Percentiles rank a stretch among this genome's conserved stretches.
Evolutionary conservation across 2,888 invertebrate genomes (phyloP).

Genomic region (Catocala nupta): DNA sequence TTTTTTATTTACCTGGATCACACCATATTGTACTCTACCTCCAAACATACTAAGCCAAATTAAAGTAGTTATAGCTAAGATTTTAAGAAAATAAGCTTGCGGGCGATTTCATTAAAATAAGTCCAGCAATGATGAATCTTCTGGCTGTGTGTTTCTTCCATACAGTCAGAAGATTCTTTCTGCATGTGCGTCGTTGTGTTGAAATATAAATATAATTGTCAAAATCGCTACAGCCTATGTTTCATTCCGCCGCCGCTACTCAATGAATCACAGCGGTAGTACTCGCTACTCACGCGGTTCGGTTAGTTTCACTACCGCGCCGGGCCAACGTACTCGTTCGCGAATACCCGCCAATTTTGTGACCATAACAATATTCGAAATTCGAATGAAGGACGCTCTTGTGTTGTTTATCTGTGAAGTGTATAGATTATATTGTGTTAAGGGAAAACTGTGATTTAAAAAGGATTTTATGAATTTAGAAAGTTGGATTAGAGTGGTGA

Average conservation of each 20-base stretch:
- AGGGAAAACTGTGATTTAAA: conserved; percentile 1
- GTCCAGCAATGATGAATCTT: too few species aligned
- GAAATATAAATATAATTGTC: neutral
- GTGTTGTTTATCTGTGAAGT: conserved; percentile 19
- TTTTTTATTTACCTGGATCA: too few species aligned
- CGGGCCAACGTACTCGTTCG: conserved; percentile 48
- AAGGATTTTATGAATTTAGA: conserved; percentile 18
- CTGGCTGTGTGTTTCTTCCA: too few species aligned
- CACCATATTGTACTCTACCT: too few species aligned
- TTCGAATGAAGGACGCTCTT: conserved; percentile 8
- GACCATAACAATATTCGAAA: conserved; percentile 20
- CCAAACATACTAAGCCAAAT: too few species aligned
- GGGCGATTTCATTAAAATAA: too few species aligned
- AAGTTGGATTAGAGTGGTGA: conserved; percentile 13
- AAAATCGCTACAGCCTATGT: conserved; percentile 20
- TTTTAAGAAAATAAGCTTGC: too few species aligned
- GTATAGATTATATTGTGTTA: conserved; percentile 6
- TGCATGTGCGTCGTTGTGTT: too few species aligned
- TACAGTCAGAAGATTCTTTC: too few species aligned
- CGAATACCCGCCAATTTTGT: conserved; percentile 4
- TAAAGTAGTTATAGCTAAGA: too few species aligned
- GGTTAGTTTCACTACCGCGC: conserved; percentile 50
- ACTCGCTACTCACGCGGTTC: conserved; percentile 27
- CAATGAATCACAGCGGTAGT: conserved; percentile 54
- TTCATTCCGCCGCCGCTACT: conserved; percentile 16